Evolutionary conservation across 2,888 invertebrate species (phyloP), one percentile per base, ranked within the genome.

Genomic region (Cistogaster globosa): DNA sequence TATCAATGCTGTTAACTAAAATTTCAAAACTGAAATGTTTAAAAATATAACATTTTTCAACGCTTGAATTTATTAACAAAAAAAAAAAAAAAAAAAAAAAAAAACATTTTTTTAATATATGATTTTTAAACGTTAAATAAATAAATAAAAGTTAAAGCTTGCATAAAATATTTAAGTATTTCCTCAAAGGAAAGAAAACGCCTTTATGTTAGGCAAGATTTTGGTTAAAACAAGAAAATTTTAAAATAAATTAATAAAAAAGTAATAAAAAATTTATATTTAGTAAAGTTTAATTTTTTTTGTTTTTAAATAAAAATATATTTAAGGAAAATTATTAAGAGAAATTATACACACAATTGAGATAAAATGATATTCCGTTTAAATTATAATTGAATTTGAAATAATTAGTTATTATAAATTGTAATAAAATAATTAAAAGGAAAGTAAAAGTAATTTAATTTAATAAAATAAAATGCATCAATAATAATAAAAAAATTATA

Each of bases 101-200:
- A 14, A 12, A 11, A 12, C 14, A 12, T 42, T 11, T 42, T 14
- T 42, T 26, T 57, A 26, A 14, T 14, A 32, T 26, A 22, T 22
- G 2, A 45, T 16, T 75, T n/a, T 55, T 22, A 9, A 74, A 18
- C 1, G 48, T 57, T 36, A 65, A 48, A 51, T 5, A 32, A 32
- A 5, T 5, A 32, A 5, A 32, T 42, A 57, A n/a, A 65, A 65
- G n/a, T 26, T 51, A 38, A 72, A 74, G 74, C 62, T 62, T 51
- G 12, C 6, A 11, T 9, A 58, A n/a, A 42, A 45, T 79, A 86
- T 78, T 63, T 68, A 87, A 88, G 87, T 88, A 88, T 85, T 88
- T 88, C 88, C 87, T 86, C 38, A 48, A 72, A 82, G 87, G 87
- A 87, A 87, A 87, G 85, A 87, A 87, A 87, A 83, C 53, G 87